Conservation (phyloP, 2,797 vertebrate species). For the Eulemur mongoz region DNA sequence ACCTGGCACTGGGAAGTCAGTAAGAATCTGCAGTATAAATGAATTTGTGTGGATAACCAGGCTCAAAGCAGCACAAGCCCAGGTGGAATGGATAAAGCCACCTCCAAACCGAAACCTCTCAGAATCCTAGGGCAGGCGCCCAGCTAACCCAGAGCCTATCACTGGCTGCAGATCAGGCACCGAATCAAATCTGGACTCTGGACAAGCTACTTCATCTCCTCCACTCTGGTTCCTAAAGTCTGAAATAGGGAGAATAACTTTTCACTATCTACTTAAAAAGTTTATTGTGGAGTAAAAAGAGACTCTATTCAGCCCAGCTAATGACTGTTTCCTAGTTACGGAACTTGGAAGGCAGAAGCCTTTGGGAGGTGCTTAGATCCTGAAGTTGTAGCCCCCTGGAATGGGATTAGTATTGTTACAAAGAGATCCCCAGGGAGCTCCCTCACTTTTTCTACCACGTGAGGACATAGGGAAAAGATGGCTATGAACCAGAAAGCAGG, state of each 20-base stretch:
- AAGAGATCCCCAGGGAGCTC: no score
- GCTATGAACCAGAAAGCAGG: no score
- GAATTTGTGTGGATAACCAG: neutral
- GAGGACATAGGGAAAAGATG: no score
- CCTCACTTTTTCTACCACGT: no score
- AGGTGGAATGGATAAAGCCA: accelerated
- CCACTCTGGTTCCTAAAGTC: neutral
- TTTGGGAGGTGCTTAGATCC: no score
- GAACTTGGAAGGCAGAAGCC: neutral
- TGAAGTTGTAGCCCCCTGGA: no score
- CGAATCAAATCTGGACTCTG: neutral
- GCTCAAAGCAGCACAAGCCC: neutral
- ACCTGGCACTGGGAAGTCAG: accelerated
- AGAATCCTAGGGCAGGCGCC: neutral
- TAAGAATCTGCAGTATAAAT: neutral
- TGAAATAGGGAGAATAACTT: neutral
- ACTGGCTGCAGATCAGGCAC: accelerated
- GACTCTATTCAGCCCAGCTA: neutral
- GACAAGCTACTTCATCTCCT: neutral
- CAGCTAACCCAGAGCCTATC: neutral
- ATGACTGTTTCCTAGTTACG: neutral
- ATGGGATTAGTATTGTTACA: no score
- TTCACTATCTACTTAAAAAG: neutral
- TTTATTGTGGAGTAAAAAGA: neutral
- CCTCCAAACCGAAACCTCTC: no score